Percentiles rank a stretch among this genome's conserved stretches.
Evolutionary conservation across 2,888 invertebrate species (phyloP).

Genomic region (Andricus quercusramuli): DNA sequence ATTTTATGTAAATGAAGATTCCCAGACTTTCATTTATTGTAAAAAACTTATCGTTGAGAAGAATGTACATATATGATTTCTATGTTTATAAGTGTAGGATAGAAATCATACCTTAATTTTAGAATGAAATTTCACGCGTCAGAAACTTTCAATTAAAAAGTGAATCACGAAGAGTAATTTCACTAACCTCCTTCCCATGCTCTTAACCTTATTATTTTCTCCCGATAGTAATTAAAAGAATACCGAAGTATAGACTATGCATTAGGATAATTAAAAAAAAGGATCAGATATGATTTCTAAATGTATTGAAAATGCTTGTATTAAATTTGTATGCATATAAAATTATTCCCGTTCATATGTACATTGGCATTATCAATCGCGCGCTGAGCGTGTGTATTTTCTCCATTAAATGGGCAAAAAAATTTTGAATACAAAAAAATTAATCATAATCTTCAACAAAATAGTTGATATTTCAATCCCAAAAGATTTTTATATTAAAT

Average conservation of each 20-base stretch:
- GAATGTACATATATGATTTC: constrained; percentile 41
- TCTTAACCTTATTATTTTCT: not conserved
- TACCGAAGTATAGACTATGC: not conserved
- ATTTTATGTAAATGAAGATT: constrained; percentile 63
- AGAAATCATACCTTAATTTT: constrained; percentile 66
- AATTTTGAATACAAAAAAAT: too few species aligned
- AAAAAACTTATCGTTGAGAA: constrained; percentile 56
- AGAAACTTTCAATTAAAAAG: constrained; percentile 47
- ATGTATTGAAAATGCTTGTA: too few species aligned
- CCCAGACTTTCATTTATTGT: constrained; percentile 69
- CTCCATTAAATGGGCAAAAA: too few species aligned
- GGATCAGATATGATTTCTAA: too few species aligned
- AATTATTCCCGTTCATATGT: too few species aligned
- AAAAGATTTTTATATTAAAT: too few species aligned
- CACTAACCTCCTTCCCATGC: not conserved
- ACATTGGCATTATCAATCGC: too few species aligned
- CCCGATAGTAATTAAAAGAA: constrained; percentile 1
- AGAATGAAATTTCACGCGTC: constrained; percentile 46
- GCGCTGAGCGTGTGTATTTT: too few species aligned
- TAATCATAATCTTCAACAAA: too few species aligned
- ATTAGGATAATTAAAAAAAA: too few species aligned
- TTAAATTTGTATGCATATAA: too few species aligned
- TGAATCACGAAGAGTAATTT: constrained; percentile 7
- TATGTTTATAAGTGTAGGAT: constrained; percentile 55
- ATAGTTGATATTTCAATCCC: too few species aligned